Evolutionary conservation across 2,113 vertebrate species (phyloP).

Genomic region (Eublepharis macularius): DNA sequence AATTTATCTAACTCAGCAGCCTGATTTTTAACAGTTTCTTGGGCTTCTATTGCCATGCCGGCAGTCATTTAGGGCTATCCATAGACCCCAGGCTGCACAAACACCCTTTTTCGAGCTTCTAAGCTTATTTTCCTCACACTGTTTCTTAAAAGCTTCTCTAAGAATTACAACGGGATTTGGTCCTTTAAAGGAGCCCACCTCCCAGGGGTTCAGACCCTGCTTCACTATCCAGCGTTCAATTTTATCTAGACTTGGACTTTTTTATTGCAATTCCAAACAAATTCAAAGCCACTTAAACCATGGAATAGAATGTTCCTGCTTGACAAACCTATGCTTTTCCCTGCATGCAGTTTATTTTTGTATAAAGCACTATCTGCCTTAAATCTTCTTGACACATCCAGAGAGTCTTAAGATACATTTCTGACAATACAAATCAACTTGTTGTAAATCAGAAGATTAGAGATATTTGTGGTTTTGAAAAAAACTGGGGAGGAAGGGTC

Average conservation of each 20-base stretch:
- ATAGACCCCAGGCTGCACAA: too few species aligned
- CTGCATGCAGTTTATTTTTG: neutral
- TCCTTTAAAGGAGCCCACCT: too few species aligned
- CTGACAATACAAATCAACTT: constrained; percentile 29
- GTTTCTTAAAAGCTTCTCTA: too few species aligned
- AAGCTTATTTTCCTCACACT: too few species aligned
- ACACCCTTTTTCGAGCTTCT: too few species aligned
- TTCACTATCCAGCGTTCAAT: too few species aligned
- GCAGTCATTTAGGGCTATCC: too few species aligned
- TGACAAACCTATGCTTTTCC: neutral
- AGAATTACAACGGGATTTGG: too few species aligned
- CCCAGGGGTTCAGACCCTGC: too few species aligned
- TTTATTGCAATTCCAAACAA: neutral
- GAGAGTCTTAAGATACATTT: constrained; percentile 12
- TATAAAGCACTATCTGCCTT: neutral
- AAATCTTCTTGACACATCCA: neutral
- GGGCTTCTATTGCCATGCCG: too few species aligned
- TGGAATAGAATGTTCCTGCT: neutral
- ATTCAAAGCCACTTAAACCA: neutral
- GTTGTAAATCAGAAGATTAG: constrained; percentile 9
- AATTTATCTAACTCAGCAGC: too few species aligned
- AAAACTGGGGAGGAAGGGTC: constrained; percentile 1
- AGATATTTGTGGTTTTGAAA: constrained; percentile 38
- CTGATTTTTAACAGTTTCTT: too few species aligned
- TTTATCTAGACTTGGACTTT: neutral